A percentile compares a stretch with the other conserved stretches of the same genome.
Evolutionary conservation across 2,797 vertebrate species (phyloP).

Genomic region (Alcedo quadribrachys): DNA sequence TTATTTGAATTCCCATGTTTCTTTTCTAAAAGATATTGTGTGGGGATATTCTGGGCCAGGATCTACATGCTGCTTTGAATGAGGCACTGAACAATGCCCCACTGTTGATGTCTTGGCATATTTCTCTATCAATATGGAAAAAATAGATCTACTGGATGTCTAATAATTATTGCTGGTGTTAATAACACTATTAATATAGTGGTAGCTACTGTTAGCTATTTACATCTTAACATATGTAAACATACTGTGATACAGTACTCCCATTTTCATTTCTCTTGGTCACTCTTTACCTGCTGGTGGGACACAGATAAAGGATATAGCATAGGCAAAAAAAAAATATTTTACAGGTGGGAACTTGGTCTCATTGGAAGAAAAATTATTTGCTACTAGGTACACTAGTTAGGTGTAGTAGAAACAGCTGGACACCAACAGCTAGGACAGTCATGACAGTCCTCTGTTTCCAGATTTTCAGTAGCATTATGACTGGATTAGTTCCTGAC

Average conservation of each 20-base stretch:
- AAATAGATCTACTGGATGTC: background rate
- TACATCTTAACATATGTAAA: background rate
- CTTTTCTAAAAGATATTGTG: background rate
- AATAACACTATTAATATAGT: background rate
- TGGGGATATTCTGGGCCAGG: background rate
- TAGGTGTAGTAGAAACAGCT: background rate
- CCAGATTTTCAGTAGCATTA: background rate
- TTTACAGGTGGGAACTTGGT: background rate
- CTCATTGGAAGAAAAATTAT: background rate
- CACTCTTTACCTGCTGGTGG: background rate
- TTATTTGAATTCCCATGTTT: background rate
- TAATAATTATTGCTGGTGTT: background rate
- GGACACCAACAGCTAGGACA: background rate
- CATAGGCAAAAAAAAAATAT: background rate
- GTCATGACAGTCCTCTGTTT: background rate
- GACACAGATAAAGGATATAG: background rate
- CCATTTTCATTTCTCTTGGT: background rate
- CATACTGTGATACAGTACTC: background rate
- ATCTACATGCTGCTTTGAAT: background rate
- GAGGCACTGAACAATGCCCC: background rate
- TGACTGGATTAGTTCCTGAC: background rate
- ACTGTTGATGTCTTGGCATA: background rate
- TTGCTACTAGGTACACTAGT: background rate
- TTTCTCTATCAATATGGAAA: background rate
- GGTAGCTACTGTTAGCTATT: background rate